Percentiles rank a stretch among this genome's conserved stretches.
Evolutionary conservation across 2,797 vertebrate genomes (phyloP).

Genomic region (Huso huso): DNA sequence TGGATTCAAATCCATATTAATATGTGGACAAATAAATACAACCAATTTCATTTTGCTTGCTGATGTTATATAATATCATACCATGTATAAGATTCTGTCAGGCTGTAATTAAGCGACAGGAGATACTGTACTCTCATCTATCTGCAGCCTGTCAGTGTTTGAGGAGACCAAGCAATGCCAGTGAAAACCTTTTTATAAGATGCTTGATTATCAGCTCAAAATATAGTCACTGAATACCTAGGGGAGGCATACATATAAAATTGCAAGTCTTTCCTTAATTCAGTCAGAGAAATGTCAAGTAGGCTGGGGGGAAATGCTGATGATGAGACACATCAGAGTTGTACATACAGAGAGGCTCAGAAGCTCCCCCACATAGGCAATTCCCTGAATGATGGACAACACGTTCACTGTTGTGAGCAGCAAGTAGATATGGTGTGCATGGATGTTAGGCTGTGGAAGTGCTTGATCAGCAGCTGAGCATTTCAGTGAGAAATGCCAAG

Average conservation of each 20-base stretch:
- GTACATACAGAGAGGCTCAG: slow-evolving; percentile 15
- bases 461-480: too few relatives aligned
- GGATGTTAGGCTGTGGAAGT: too few relatives aligned
- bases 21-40: too few relatives aligned
- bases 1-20: too few relatives aligned
- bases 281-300: slow-evolving; percentile 45
- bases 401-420: not conserved
- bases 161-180: slow-evolving; percentile 15
- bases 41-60: too few relatives aligned
- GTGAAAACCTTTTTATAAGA: slow-evolving; percentile 21
- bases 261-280: slow-evolving; percentile 44
- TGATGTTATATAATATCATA: too few relatives aligned
- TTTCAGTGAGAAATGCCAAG: too few relatives aligned
- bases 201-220: slow-evolving; percentile 27
- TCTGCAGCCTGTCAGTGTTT: not conserved
- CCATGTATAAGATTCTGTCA: too few relatives aligned
- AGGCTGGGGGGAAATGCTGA: slow-evolving; percentile 23
- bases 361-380: slow-evolving; percentile 14
- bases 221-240: slow-evolving; percentile 28
- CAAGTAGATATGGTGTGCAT: not conserved
- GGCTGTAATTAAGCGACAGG: too few relatives aligned
- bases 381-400: not conserved
- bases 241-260: slow-evolving; percentile 29
- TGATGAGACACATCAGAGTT: slow-evolving; percentile 33
- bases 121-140: not conserved